Base-by-base conservation (phyloP, 2,888 invertebrate genomes). In the Deilephila porcellus region DNA sequence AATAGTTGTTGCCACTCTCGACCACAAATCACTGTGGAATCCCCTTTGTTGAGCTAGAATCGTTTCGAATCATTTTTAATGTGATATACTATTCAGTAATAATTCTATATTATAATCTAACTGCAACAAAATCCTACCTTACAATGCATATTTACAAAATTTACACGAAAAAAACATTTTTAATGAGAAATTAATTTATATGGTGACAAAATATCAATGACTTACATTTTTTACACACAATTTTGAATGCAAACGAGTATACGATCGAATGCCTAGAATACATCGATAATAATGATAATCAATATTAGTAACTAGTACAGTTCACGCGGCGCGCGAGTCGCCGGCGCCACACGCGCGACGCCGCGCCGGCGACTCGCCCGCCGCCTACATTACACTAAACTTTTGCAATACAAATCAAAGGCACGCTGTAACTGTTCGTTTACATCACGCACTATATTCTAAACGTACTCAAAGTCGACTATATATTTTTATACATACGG, bases 131-230 rank as follows among this genome's bases (percentile, higher is more conserved):
- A 79, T 83, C 85, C 87, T 88, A 90, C 83, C 84, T 86, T 88
- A 90, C 79, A 74, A 86, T 84, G 83, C 80, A 81, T 92, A 92
- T 92, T 90, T 92, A 92, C 92, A 92, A 86, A 90, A 91, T 92
- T 87, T 91, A 92, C 91, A 92, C 75, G 79, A 85, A 80, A 80
- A 81, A 81, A 71, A 76, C 72, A 76, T 71, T 67, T 59, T 59
- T 75, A 78, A 76, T 74, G 75, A 60, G 71, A 71, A 74, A 74
- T 73, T 71, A 71, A 73, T 74, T 73, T 73, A 17, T 60, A 77
- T 59, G 60, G 74, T 71, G 60, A 71, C 37, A 60, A 20, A 67
- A 67, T 67, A 67, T 67, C 45, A 67, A 67, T 67, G 67, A 67
- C 67, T 67, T 67, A 67, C 25, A 64, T 67, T 25, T 67, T 71